These are phyloP conservation scores for Phymorhynchus buccinoides DNA, from an alignment of 1,140 invertebrate species.

Conservation along the genomic window DNA sequence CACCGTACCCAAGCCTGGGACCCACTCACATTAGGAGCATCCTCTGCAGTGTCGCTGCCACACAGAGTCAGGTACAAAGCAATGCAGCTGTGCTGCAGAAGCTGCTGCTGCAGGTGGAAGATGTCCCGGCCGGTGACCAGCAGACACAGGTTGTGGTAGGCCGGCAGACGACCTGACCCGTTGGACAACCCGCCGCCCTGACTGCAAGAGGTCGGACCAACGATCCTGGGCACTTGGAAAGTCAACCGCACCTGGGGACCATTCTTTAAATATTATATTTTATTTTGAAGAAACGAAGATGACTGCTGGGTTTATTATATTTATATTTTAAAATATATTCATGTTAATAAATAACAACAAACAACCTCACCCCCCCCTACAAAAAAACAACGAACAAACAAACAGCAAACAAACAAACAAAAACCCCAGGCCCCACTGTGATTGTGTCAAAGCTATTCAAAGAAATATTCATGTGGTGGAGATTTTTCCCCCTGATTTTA, in stretches of 20 bases:
- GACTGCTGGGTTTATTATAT: conserved; percentile 3
- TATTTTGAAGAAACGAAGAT: background rate
- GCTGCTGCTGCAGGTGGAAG: conserved; percentile 39
- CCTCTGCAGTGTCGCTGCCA: background rate
- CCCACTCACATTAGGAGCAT: conserved; percentile 6
- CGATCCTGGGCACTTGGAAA: conserved; percentile 63
- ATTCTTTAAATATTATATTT: conserved; percentile 22
- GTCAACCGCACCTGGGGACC: conserved; percentile 56
- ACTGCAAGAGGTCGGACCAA: conserved; percentile 59
- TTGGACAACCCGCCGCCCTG: background rate
- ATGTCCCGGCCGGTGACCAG: conserved; percentile 39
- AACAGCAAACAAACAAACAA: too few relatives aligned
- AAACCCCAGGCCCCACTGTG: too few relatives aligned
- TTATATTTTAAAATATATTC: background rate
- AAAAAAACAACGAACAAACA: too few relatives aligned
- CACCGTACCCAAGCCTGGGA: too few relatives aligned
- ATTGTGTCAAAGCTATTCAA: too few relatives aligned
- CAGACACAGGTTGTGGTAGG: conserved; percentile 49
- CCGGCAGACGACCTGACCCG: conserved; percentile 12
- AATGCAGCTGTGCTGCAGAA: conserved; percentile 39
- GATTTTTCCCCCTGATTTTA: too few relatives aligned
- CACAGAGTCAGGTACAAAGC: conserved; percentile 63
- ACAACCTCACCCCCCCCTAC: too few relatives aligned
- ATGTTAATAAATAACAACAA: too few relatives aligned
- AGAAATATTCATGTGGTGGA: too few relatives aligned